Base-by-base conservation (phyloP, 1,140 invertebrate species). In the Nasonia longicornis region DNA sequence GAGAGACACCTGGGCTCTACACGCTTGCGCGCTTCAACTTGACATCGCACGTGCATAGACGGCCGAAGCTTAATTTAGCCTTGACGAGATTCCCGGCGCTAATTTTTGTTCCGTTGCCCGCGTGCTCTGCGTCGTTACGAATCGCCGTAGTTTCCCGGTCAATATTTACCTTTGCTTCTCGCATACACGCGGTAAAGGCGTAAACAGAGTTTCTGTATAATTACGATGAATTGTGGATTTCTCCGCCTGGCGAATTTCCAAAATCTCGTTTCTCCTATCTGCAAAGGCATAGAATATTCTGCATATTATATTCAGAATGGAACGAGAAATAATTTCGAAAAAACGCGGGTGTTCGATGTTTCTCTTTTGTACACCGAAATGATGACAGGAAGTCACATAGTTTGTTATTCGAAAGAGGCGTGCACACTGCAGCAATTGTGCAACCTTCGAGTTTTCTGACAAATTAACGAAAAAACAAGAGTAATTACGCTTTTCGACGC, bases 21-120 rank as follows among this genome's bases (percentile, higher is more conserved):
- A n/a, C 20, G 10, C 38, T 42, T 42, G 45, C 20, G 74, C 74
- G 72, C 63, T 83, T 82, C 35, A 84, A 84, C 84, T 84, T 84
- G 84, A 83, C 84, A 84, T 83, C 83, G 82, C 31, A 64, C 79
- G 67, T 66, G 52, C 74, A 52, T 29, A 38, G n/a, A 31, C 66
- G 31, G 35, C 66, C 38, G 29, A 2, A 63, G 45, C 76, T 82
- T 77, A 66, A 77, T 82, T 73, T 78, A 77, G 70, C 69, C 3
- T 73, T 71, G 31, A 45, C 67, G n/a, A 64, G 20, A 31, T 72
- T 72, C 69, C 52, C 31, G 69, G 38, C 26, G n/a, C 26, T 22
- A 42, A 69, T 77, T 77, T 8, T 77, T 38, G 31, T 16, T 6
- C 2, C 63, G 16, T 29, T 67, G 22, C 29, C 29, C 10, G 26